Base-by-base conservation (phyloP, 2,113 vertebrate species). In the Willisornis vidua region DNA sequence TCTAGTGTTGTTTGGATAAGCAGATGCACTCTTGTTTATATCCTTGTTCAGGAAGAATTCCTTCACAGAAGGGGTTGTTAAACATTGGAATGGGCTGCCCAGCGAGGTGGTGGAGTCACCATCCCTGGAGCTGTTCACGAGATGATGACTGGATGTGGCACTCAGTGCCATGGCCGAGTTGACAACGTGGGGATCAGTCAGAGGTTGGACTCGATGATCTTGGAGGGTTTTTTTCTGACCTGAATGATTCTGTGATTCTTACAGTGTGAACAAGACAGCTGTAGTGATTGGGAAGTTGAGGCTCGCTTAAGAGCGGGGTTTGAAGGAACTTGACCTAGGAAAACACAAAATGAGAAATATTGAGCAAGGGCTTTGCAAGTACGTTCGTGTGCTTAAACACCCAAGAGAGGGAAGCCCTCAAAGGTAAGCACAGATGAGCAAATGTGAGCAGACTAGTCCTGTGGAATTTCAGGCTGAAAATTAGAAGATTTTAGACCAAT, bases 191-290 rank as follows among this genome's bases (percentile, higher is more conserved):
- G 49, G 55, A 55, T 76, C 0, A 0, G 29, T 33, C 49, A 28
- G 39, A 37, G 57, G 57, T 5, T 71, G 35, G 57, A 37, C 35
- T 28, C 0, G 1, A 8, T 68, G 46, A 16, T 77, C 72, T 3
- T 0, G 57, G 25, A 33, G 51, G 0, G n/a, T n/a, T 5, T 13
- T 84, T 46, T 55, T 51, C 1, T 72, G 19, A 58, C 35, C 16
- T 20, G 24, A 51, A 43, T 20, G 18, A 17, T 71, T 33, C 14
- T 71, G 19, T 57, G 35, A 12, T 57, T 70, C 16, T 63, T 52
- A 9, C 0, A 7, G 22, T 19, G 29, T 41, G 39, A 71, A 22
- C 12, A 48, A 48, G 59, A 51, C 2, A 0, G 16, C 45, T 72
- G 26, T 57, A 59, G 33, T 54, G 67, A 37, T 9, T 61, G 46